phyloP scores from a whole-genome alignment of 2,113 vertebrate species.

The Empidonax traillii region DNA sequence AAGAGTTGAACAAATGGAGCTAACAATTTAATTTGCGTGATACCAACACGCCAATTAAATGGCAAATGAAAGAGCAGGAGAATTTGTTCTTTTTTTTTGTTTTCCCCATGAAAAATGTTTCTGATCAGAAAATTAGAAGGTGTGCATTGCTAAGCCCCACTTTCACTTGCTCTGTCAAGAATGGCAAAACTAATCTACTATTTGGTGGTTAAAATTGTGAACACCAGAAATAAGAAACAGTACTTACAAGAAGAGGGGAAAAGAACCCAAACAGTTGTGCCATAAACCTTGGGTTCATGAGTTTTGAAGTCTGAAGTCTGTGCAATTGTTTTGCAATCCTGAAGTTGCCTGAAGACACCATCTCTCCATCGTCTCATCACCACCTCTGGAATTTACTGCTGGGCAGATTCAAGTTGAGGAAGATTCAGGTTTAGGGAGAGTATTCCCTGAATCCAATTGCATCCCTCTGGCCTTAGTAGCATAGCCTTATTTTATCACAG shows the following conservation, averaged over 20 bases:
- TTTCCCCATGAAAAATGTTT: neutral
- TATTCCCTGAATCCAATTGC: fast-evolving
- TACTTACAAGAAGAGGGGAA: fast-evolving
- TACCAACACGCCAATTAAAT: neutral
- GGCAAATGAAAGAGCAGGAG: neutral
- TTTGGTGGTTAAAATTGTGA: neutral
- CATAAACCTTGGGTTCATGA: neutral
- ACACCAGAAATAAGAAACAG: neutral
- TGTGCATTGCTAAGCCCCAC: neutral
- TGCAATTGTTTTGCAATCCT: neutral
- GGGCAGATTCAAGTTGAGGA: neutral
- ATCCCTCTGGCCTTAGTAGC: neutral
- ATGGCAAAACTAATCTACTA: neutral
- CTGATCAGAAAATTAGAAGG: neutral
- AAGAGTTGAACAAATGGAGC: neutral
- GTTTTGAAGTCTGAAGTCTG: neutral
- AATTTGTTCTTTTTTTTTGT: neutral
- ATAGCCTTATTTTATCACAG: neutral
- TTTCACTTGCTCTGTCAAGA: neutral
- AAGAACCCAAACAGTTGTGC: neutral
- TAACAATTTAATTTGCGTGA: neutral
- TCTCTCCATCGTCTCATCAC: neutral
- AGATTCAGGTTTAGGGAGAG: neutral
- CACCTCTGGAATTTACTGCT: neutral
- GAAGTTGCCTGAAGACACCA: neutral